phyloP scores from a whole-genome alignment of 1,140 invertebrate species.

The Pseudachorutes palmiensis region DNA sequence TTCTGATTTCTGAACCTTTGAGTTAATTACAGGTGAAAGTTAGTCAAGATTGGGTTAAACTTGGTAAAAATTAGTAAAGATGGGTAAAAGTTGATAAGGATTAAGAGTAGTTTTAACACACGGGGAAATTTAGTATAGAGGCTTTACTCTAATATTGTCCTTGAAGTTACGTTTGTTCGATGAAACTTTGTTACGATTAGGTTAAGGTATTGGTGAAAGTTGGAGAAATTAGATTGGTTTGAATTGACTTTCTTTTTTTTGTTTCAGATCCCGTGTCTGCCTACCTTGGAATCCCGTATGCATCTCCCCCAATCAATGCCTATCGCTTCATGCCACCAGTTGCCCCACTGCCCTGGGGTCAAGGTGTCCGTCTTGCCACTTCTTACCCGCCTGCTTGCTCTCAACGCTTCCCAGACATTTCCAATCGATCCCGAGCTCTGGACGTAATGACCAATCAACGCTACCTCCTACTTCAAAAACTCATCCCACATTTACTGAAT shows the following conservation, averaged over 20 bases:
- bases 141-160: no score
- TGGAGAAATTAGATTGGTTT: no score
- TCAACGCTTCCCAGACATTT: slow-evolving; percentile 61
- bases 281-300: slow-evolving; percentile 34
- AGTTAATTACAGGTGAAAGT: no score
- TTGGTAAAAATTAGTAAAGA: no score
- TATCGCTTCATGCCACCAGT: slow-evolving; percentile 37
- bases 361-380: slow-evolving; percentile 61
- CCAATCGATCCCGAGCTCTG: slow-evolving; percentile 60
- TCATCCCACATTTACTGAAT: slow-evolving; percentile 59
- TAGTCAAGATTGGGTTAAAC: no score
- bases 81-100: no score
- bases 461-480: slow-evolving; percentile 56
- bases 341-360: slow-evolving; percentile 51
- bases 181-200: no score
- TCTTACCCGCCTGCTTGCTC: slow-evolving; percentile 67
- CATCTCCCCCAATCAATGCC: slow-evolving; percentile 35
- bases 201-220: no score
- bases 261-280: slow-evolving; percentile 32
- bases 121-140: no score
- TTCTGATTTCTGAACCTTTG: no score
- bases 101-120: no score
- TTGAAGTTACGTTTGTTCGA: no score
- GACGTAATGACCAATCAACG: slow-evolving; percentile 59
- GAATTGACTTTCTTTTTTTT: slow-evolving; percentile 1